These are phyloP conservation scores for Dermochelys coriacea DNA, from an alignment of 2,797 vertebrate genomes.

Conservation along the genomic window DNA sequence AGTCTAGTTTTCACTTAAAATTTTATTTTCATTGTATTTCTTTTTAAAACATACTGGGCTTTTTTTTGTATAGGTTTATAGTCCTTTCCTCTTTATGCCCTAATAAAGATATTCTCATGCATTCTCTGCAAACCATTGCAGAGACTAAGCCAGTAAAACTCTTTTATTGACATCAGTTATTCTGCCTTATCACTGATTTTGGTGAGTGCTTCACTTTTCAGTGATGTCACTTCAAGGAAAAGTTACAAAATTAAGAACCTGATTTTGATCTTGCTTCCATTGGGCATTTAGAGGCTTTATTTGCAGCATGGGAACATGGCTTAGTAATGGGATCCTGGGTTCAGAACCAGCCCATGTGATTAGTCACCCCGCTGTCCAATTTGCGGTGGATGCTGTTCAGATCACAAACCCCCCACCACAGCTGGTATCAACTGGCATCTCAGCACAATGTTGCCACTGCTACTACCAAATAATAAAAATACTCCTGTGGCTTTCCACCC, in stretches of 20 bases:
- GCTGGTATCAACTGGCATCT: background rate
- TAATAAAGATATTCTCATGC: background rate
- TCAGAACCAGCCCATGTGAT: background rate
- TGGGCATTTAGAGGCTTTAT: background rate
- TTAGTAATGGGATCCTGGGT: fast-evolving
- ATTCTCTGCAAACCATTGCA: background rate
- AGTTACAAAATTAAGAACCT: background rate
- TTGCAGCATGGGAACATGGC: background rate
- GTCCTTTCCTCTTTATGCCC: background rate
- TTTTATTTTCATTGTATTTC: constrained; percentile 13
- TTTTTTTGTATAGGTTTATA: background rate
- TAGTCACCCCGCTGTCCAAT: fast-evolving
- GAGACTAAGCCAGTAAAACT: background rate
- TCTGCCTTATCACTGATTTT: background rate
- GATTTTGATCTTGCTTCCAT: background rate
- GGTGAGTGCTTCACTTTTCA: background rate
- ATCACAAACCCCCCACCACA: background rate
- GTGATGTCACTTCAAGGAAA: background rate
- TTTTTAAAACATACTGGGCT: background rate
- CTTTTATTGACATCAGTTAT: background rate
- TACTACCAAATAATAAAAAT: fast-evolving
- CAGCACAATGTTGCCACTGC: too few relatives aligned
- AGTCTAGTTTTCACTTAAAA: background rate
- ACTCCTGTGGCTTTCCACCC: background rate
- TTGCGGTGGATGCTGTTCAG: background rate